Evolutionary conservation across 2,888 invertebrate species (phyloP), one percentile per base, ranked within the genome.

Genomic region (Allophyes oxyacanthae): DNA sequence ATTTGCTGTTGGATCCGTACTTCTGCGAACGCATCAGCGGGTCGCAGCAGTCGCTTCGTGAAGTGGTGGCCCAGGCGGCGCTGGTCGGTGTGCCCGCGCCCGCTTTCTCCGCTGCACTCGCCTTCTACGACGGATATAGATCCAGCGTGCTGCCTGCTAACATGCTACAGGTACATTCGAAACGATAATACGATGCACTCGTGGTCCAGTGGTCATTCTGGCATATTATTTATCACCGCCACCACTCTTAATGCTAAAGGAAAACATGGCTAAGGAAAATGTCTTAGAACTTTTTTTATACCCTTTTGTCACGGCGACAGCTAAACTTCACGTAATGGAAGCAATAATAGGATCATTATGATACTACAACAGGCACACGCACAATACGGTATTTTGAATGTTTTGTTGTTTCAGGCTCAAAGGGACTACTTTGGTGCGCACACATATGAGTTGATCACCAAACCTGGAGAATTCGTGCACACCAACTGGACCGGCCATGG

Each of bases 401-500:
- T 43, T 41, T 26, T 63, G 36, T 50, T 52, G 42, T 72, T 70
- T 0, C 89, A 97, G 96, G 99, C 99, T 0, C 99, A 99, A 88
- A 95, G 99, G 33, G 99, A 99, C 89, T 99, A 99, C 88, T 99
- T 99, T 84, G 99, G 99, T 0, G 99, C 99, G 0, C 99, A 99
- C 88, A 99, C 99, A 0, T 99, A 99, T 83, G 99, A 99, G 92
- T 89, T 99, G 51, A 89, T 98, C 51, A 95, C 95, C 4, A 94
- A 97, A 64, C 99, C 99, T 40, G 99, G 99, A 3, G 95, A 95
- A 75, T 99, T 97, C 85, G 95, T 98, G 2, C 99, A 99, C 91
- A 99, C 99, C 64, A 99, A 99, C 94, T 99, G 99, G 99, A 99
- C 99, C 8, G 99, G 99, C 10, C 98, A 98, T 77, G 99, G 99